These are phyloP conservation scores for Tetramorium simillimum DNA, from an alignment of 1,140 invertebrate genomes.

Conservation along the genomic window DNA sequence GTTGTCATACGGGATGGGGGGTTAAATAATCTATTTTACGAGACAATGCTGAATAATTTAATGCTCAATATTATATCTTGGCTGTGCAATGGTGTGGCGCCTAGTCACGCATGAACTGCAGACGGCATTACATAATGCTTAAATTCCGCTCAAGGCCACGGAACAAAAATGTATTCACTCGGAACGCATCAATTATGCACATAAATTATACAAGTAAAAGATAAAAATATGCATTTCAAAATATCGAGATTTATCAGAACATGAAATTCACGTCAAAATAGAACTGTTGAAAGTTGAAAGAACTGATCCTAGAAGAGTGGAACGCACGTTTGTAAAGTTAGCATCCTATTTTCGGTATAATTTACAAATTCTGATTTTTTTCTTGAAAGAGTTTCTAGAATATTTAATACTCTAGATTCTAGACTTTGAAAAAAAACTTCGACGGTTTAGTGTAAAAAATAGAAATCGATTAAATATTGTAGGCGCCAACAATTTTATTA, in stretches of 20 bases:
- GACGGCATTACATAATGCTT: constrained; percentile 65
- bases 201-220: constrained; percentile 34
- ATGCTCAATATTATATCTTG: constrained; percentile 31
- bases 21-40: background rate
- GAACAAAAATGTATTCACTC: constrained; percentile 60
- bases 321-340: background rate
- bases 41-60: constrained; percentile 4
- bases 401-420: too few relatives aligned
- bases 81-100: constrained; percentile 37
- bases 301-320: background rate
- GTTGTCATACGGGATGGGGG: background rate
- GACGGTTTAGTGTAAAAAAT: background rate
- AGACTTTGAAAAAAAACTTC: background rate
- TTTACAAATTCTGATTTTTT: background rate
- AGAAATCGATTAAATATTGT: background rate
- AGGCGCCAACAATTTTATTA: background rate
- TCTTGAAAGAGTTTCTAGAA: background rate
- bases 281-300: background rate
- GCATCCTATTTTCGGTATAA: background rate
- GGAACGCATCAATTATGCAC: constrained; percentile 10
- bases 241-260: constrained; percentile 6
- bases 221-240: constrained; percentile 9
- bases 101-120: constrained; percentile 54
- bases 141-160: constrained; percentile 70
- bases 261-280: background rate